Evolutionary conservation across 2,113 vertebrate genomes (phyloP), one percentile per base, ranked within the genome.

Genomic region (Chrysochloris asiatica): DNA sequence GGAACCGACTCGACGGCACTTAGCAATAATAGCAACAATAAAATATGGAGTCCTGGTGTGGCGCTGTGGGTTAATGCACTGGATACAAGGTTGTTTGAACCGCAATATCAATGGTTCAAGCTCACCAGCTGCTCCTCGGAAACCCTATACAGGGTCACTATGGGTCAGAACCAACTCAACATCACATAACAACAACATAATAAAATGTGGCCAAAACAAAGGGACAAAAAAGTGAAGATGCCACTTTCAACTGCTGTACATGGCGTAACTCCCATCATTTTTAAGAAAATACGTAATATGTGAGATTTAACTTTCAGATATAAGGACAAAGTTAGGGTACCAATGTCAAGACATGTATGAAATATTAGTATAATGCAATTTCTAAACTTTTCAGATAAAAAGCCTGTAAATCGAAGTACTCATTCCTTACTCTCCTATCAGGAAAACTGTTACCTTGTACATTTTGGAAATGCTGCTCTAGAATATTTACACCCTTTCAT

Each of bases 371-470:
- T 2, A 89, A 33, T 16, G 61, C 56, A 88, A 36, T 79, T 84
- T 89, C 50, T 85, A 83, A 76, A 43, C 86, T 28, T 89, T 52
- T 83, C n/a, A 87, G n/a, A 79, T 83, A 50, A 86, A 90, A 94
- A 85, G 28, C 4, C 36, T 71, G 24, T 63, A 87, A 94, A 88
- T n/a, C n/a, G n/a, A 92, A 78, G 13, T 69, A 38, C 19, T 76
- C 78, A 17, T 86, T 90, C 56, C 65, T 86, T 91, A 91, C 26
- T 90, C 52, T 94, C n/a, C n/a, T n/a, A n/a, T n/a, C n/a, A n/a
- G n/a, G 59, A 95, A 61, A 94, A 78, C 59, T 50, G 7, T 56
- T 77, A 47, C 33, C 48, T 88, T 86, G 41, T 16, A 16, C 54
- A 90, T 67, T 93, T 84, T 82, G 2, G 84, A 80, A 93, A 92